Base-by-base conservation (phyloP, 2,888 invertebrate genomes). In the Lepidochrysops patricia region DNA sequence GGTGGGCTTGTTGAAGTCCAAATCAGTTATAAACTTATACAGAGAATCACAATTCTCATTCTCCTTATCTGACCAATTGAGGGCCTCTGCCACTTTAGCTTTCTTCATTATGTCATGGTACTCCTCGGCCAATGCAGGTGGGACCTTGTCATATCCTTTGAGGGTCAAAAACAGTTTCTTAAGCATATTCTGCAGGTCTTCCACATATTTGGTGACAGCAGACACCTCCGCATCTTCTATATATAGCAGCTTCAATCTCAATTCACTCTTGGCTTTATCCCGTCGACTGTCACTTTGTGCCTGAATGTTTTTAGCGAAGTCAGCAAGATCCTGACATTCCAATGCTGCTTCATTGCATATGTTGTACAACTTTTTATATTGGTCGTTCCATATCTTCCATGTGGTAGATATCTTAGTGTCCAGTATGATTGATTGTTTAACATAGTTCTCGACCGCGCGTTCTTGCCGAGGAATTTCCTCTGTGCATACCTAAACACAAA, bases 61-160 rank as follows among this genome's bases (percentile, higher is more conserved):
- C 9, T 84, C 82, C 37, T 77, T 77, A 65, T 92, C 92, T 0
- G 89, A 89, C 92, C 93, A 94, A 94, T 91, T 27, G n/a, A n/a
- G n/a, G n/a, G n/a, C 85, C 85, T 70, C 91, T 91, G 90, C 86
- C 0, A 91, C 91, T 68, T 92, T 92, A 0, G 91, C 84, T 62
- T 90, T 88, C 64, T 90, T 91, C 67, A 92, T 85, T 0, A 93
- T 71, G 5, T 91, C 90, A 26, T 91, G 75, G 65, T 93, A 94
- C 63, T 92, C 90, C 0, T 80, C 73, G 0, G 88, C 90, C 67
- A 93, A 76, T 0, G 87, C 79, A 0, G 92, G 90, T 0, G 93
- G 91, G 1, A 89, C 84, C 58, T 89, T 89, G 23, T 91, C 91
- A 61, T 91, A 90, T 0, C 92, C 93, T 70, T 90, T 87, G 4